Evolutionary conservation across 2,113 vertebrate species (phyloP), one percentile per base, ranked within the genome.

Genomic region (Poicephalus gulielmi): DNA sequence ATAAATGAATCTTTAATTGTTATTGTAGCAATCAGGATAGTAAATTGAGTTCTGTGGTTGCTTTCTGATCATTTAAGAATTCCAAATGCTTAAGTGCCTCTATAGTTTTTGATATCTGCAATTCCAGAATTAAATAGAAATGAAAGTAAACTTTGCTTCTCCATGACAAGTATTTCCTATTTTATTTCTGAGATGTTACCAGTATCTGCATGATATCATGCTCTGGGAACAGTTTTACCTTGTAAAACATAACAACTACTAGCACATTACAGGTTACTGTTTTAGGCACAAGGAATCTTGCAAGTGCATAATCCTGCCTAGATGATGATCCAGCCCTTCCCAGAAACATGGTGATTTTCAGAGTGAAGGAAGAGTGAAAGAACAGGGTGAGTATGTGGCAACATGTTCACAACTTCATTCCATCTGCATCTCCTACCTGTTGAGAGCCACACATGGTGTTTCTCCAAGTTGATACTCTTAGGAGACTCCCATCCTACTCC

Each of bases 371-470:
- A 57, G 33, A 86, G 30, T 31, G 30, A 91, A 73, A 35, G 23
- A 63, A 77, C 37, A 71, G 76, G 64, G 6, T 35, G 33, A 96
- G 69, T 3, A 1, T 73, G 81, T 84, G 70, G 44, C 55, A 85
- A 82, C 50, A 37, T 3, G 13, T 78, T 95, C 60, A 78, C 69
- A 89, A 84, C 47, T 94, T 92, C 71, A 69, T 95, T 59, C 75
- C 47, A 73, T 86, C 69, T 94, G 88, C 41, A 71, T n/a, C 81
- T 95, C 71, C 91, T 64, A 33, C 86, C 73, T 88, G 77, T 24
- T 68, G 33, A 59, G 73, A 83, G 17, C 30, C 57, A 59, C 55
- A 70, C 78, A 74, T 89, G 84, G 22, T 84, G 28, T 87, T 94
- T 71, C n/a, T 89, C 43, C 55, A 50, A 28, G n/a, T 33, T 92